Percentiles rank a stretch among this genome's conserved stretches.
phyloP scores from a whole-genome alignment of 1,140 invertebrate species.

The Laupala kohalensis region DNA sequence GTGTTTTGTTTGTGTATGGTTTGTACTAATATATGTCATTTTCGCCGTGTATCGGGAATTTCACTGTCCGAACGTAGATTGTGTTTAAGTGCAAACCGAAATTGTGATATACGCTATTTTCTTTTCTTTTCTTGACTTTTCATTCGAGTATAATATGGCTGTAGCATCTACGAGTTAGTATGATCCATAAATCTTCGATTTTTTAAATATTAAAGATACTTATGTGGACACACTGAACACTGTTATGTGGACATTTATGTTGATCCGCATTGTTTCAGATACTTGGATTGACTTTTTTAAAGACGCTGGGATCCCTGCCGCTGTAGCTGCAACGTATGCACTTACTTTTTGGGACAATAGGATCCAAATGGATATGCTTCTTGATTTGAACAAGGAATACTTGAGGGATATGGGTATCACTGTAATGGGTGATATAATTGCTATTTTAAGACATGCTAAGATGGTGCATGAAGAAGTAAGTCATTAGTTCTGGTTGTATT shows the following conservation, averaged over 20 bases:
- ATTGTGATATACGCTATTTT: too few species aligned
- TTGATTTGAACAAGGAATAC: conserved; percentile 70
- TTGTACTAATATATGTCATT: too few species aligned
- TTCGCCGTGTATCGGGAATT: too few species aligned
- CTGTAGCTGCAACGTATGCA: conserved; percentile 62
- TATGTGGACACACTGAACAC: neutral
- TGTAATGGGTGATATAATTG: conserved; percentile 71
- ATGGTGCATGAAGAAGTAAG: conserved; percentile 51
- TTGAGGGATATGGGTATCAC: conserved; percentile 70
- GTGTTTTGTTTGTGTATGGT: too few species aligned
- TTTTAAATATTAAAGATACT: neutral
- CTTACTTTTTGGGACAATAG: conserved; percentile 69
- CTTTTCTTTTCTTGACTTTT: too few species aligned
- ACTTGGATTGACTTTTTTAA: conserved; percentile 67
- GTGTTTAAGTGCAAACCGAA: too few species aligned
- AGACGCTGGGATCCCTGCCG: conserved; percentile 58
- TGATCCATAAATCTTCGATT: neutral
- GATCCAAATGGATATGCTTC: conserved; percentile 65
- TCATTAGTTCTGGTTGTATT: too few species aligned
- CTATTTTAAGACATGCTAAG: conserved; percentile 70
- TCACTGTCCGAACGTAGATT: too few species aligned
- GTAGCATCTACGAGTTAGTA: neutral
- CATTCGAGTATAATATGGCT: too few species aligned
- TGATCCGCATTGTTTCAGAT: conserved; percentile 26
- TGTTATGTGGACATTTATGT: neutral